phyloP scores from a whole-genome alignment of 2,888 invertebrate species.

The Galerucella calmariensis region DNA sequence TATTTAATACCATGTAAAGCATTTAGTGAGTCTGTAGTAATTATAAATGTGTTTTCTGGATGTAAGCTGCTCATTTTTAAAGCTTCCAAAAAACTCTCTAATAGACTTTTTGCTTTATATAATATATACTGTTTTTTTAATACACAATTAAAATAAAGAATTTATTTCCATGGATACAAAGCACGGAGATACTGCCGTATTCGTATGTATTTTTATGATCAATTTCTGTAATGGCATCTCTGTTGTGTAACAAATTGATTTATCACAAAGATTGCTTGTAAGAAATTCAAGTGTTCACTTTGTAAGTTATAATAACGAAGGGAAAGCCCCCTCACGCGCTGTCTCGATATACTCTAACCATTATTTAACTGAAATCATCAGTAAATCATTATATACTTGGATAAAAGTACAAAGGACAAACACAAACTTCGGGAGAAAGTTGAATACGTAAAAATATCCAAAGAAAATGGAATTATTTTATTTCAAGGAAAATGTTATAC shows the following conservation, averaged over 20 bases:
- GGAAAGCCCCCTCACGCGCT: slow-evolving; percentile 23
- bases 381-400: slow-evolving; percentile 30
- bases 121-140: not conserved
- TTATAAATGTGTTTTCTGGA: too few relatives aligned
- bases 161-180: not conserved
- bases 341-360: slow-evolving; percentile 28
- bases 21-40: too few relatives aligned
- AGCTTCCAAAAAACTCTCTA: too few relatives aligned
- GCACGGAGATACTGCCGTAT: not conserved
- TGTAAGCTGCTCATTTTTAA: too few relatives aligned
- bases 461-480: too few relatives aligned
- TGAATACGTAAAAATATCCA: not conserved
- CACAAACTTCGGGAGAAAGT: not conserved
- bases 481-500: too few relatives aligned
- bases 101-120: too few relatives aligned
- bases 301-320: slow-evolving; percentile 27
- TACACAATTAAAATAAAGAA: not conserved
- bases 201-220: slow-evolving; percentile 17
- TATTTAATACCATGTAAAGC: too few relatives aligned
- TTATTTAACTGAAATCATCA: slow-evolving; percentile 34
- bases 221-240: slow-evolving; percentile 22
- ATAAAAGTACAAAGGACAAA: slow-evolving; percentile 9
- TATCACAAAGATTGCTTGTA: slow-evolving; percentile 25
- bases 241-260: slow-evolving; percentile 33
- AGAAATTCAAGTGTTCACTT: slow-evolving; percentile 32